These are phyloP conservation scores for Holacanthella duospinosa DNA, from an alignment of 2,888 invertebrate genomes.

Conservation along the genomic window DNA sequence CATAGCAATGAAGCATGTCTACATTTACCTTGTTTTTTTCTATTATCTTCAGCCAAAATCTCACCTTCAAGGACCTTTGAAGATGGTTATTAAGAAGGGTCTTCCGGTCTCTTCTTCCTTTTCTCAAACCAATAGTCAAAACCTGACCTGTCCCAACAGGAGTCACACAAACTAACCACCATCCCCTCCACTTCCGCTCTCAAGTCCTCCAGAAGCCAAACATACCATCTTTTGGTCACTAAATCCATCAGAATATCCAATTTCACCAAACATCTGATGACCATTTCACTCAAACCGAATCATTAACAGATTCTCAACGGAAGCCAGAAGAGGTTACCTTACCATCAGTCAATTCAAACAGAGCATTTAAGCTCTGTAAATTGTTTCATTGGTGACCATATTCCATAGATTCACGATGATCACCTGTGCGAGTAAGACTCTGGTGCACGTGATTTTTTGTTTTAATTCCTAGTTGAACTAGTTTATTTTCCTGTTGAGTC, in stretches of 20 bases:
- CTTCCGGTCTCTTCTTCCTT: not conserved
- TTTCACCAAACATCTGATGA: no score
- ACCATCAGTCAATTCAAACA: no score
- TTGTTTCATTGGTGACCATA: no score
- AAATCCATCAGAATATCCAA: no score
- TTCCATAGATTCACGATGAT: no score
- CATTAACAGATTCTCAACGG: not conserved
- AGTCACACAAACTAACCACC: not conserved
- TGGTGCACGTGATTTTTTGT: no score
- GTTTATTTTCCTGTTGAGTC: no score
- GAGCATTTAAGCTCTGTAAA: no score
- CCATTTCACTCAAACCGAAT: not conserved
- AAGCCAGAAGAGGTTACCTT: not conserved
- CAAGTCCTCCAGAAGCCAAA: no score
- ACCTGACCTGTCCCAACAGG: not conserved
- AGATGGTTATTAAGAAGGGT: not conserved
- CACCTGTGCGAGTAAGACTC: no score
- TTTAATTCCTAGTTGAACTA: no score
- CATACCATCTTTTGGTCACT: no score
- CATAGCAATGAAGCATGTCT: not conserved
- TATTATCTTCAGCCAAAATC: not conserved
- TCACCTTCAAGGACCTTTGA: not conserved
- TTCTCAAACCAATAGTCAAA: not conserved
- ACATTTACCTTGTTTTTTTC: not conserved
- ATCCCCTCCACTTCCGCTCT: not conserved